A percentile compares a stretch with the other conserved stretches of the same genome.
Evolutionary conservation across 2,113 vertebrate species (phyloP).

Genomic region (Mobula hypostoma): DNA sequence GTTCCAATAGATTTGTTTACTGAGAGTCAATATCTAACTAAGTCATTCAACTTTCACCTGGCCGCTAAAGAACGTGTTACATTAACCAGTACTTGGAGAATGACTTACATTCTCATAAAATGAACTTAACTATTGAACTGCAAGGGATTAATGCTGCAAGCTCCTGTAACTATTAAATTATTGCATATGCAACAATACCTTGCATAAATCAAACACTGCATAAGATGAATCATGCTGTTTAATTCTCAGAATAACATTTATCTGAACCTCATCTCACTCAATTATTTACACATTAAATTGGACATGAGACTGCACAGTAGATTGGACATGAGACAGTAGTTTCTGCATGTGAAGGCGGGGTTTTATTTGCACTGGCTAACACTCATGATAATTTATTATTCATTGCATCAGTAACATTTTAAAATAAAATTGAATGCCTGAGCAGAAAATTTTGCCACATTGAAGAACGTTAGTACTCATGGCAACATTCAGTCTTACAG

Average conservation of each 20-base stretch:
- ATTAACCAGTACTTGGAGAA: background rate
- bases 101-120: background rate
- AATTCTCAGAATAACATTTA: background rate
- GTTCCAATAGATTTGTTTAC: conserved; percentile 26
- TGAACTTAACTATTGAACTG: background rate
- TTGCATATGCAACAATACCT: background rate
- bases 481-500: background rate
- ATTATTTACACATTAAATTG: background rate
- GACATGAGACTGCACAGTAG: background rate
- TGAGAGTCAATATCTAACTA: background rate
- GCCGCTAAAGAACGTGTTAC: background rate
- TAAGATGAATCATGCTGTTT: background rate
- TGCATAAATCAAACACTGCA: background rate
- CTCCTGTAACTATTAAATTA: background rate
- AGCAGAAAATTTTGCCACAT: background rate
- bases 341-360: background rate
- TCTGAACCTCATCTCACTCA: background rate
- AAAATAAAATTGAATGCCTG: background rate
- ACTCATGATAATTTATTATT: background rate
- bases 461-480: background rate
- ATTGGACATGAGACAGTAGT: background rate
- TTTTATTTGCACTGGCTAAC: background rate
- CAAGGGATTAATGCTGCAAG: background rate
- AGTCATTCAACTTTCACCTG: conserved; percentile 31
- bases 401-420: background rate